These are phyloP conservation scores for Austrolebias charrua DNA, from an alignment of 2,797 vertebrate genomes.

Conservation along the genomic window DNA sequence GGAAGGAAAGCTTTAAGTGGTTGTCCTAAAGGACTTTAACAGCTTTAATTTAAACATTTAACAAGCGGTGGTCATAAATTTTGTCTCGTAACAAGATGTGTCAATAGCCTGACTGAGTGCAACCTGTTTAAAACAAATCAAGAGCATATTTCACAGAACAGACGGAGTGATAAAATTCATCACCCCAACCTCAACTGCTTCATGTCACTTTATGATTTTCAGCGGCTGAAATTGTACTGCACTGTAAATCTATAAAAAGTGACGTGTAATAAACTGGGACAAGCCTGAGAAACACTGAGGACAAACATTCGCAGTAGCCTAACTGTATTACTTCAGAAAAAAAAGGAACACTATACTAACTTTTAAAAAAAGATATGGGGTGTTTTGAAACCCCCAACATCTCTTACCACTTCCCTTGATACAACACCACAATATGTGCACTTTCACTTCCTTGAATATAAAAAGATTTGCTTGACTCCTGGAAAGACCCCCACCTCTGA, in stretches of 20 bases:
- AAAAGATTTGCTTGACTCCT: not conserved
- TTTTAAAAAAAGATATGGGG: not conserved
- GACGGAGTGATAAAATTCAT: conserved; percentile 18
- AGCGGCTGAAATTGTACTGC: not conserved
- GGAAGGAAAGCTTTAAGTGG: not conserved
- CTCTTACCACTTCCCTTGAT: conserved; percentile 10
- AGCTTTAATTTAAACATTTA: conserved; percentile 13
- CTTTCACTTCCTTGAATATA: not conserved
- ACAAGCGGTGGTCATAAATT: conserved; percentile 7
- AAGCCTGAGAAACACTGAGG: conserved; percentile 23
- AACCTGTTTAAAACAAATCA: conserved; percentile 22
- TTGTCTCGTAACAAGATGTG: not conserved
- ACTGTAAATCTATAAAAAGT: conserved; percentile 18
- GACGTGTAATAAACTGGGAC: conserved; percentile 15
- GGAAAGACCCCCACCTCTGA: conserved; percentile 4
- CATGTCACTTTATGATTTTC: conserved; percentile 20
- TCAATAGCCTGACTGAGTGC: conserved; percentile 1
- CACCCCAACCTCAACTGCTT: not conserved
- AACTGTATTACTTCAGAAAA: not conserved
- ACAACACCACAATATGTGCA: not conserved
- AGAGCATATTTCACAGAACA: conserved; percentile 4
- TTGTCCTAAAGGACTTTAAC: not conserved
- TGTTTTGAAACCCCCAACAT: not conserved
- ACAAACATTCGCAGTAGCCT: conserved; percentile 10
- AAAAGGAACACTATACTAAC: not conserved